A percentile compares a stretch with the other conserved stretches of the same genome.
phyloP scores from a whole-genome alignment of 2,113 vertebrate species.

The Rhinopomastus cyanomelas region DNA sequence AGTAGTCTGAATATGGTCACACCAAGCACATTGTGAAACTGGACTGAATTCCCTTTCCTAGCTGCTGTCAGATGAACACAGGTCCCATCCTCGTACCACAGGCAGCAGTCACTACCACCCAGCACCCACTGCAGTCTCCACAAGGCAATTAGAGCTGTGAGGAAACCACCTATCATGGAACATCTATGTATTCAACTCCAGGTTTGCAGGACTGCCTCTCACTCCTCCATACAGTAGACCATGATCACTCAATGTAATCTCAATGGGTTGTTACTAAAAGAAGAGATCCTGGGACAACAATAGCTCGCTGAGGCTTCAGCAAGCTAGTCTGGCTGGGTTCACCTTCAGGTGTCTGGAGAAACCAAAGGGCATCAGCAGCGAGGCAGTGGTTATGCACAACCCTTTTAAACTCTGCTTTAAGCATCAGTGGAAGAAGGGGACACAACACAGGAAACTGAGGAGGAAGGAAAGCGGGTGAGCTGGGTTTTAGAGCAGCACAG shows the following conservation, averaged over 20 bases:
- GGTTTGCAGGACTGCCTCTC: not conserved
- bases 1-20: not conserved
- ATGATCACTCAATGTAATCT: not conserved
- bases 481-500: not conserved
- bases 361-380: not conserved
- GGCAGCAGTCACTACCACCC: not conserved
- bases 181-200: not conserved
- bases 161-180: not conserved
- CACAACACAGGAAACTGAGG: not conserved
- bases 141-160: not conserved
- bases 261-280: slow-evolving; percentile 40
- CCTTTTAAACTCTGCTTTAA: not conserved
- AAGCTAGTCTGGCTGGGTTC: slow-evolving; percentile 29
- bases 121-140: not conserved
- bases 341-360: slow-evolving; percentile 18
- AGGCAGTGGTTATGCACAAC: not conserved
- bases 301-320: not conserved
- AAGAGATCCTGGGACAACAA: not conserved
- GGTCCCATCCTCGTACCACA: not conserved
- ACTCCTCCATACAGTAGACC: not conserved
- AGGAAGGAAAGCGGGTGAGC: not conserved
- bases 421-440: not conserved
- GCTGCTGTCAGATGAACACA: not conserved
- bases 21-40: not conserved
- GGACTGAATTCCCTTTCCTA: not conserved